Base-by-base conservation (phyloP, 1,140 invertebrate genomes). In the Hycleus phaleratus region DNA sequence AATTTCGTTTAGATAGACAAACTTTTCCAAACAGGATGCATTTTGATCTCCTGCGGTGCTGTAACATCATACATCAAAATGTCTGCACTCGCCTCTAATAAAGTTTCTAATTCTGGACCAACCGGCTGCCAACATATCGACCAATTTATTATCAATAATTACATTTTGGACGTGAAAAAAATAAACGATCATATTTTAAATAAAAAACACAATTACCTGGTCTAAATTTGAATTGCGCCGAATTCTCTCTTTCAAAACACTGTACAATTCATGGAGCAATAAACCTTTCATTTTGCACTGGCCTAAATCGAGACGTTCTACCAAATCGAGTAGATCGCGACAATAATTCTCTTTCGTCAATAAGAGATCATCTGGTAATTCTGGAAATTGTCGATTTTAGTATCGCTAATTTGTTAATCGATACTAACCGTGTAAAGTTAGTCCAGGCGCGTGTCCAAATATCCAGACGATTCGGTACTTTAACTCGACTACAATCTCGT, bases 401-500 rank as follows among this genome's bases (percentile, higher is more conserved):
- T 18, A 18, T 18, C 18, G 18, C 18, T 1, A 18, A 18, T 18
- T 18, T 18, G 18, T 1, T 18, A 18, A 18, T 18, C 18, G 1
- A 32, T 32, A 48, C 46, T 11, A 56, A 49, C 10, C 26, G 1
- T 3, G 26, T 44, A 56, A 10, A 26, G 24, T 44, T 5, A 7
- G 32, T 32, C 32, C 32, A 2, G 32, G 32, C 1, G 56, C 50
- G 39, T 71, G 50, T 39, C 69, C 69, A 43, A 71, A 59, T 43
- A 66, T 59, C 67, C 68, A 67, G 40, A 72, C 52, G 1, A 69
- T 60, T 51, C 62, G 66, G 43, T 63, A 67, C 56, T 80, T 79
- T 3, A 80, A 58, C 63, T 81, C 78, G 8, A 79, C 61, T 44
- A 74, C 70, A 18, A 81, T 77, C 68, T 81, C 77, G 66, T 79